Conservation (phyloP, 2,113 vertebrate species). For the Oryctolagus cuniculus region DNA sequence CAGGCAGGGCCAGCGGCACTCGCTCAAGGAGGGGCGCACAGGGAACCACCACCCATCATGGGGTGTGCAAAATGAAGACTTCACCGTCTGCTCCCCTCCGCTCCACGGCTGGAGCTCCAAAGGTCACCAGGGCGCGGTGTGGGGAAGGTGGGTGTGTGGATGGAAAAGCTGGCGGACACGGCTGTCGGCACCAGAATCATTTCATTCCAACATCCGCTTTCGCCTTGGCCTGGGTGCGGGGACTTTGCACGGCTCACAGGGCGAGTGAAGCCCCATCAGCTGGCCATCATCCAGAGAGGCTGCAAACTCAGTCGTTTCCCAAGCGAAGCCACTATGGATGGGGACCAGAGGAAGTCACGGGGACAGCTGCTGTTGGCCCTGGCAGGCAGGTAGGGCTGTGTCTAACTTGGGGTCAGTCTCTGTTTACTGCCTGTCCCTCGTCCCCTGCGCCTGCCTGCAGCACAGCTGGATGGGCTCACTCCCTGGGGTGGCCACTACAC, state of each 20-base stretch:
- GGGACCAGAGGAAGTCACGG: neutral
- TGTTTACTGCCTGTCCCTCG: neutral
- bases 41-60: neutral
- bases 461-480: neutral
- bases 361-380: neutral
- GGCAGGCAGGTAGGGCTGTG: neutral
- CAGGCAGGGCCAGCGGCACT: neutral
- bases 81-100: too few relatives aligned
- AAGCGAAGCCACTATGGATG: neutral
- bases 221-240: neutral
- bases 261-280: neutral
- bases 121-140: neutral
- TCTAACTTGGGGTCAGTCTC: neutral
- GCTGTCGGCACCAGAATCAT: neutral
- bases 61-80: too few relatives aligned
- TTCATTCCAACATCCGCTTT: neutral
- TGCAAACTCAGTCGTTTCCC: neutral
- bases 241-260: neutral
- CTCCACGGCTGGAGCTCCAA: neutral
- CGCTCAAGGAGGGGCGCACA: neutral
- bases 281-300: neutral
- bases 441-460: neutral
- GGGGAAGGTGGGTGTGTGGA: neutral
- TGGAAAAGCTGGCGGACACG: neutral
- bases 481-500: neutral